Conservation (phyloP, 2,888 invertebrate genomes). For the Drosophila mulleri region DNA sequence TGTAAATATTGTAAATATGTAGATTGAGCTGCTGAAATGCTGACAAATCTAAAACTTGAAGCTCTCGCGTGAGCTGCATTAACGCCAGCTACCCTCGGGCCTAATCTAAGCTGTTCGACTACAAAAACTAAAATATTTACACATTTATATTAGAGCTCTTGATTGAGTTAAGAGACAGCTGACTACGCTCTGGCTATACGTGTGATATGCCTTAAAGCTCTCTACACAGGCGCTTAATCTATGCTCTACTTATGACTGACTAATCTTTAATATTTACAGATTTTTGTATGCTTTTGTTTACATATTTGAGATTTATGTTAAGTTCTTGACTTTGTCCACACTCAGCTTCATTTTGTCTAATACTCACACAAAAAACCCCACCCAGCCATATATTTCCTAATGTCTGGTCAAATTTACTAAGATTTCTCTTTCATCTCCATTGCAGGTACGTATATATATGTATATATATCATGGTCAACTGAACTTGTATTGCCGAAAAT, state of each 20-base stretch:
- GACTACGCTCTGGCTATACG: rapidly evolving
- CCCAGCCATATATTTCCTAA: not conserved
- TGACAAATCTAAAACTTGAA: not conserved
- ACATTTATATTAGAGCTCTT: no score
- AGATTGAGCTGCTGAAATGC: not conserved
- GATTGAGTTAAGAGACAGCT: not conserved
- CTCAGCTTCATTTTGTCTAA: no score
- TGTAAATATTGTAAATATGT: no score
- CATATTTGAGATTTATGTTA: not conserved
- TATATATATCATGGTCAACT: slow-evolving; percentile 45
- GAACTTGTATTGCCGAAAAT: not conserved
- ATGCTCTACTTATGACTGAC: not conserved
- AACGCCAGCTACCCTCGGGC: not conserved
- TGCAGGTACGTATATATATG: slow-evolving; percentile 59
- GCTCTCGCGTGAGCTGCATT: not conserved
- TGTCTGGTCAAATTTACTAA: not conserved
- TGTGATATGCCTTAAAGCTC: not conserved
- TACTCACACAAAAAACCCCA: no score
- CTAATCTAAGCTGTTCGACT: no score
- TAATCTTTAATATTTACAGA: not conserved
- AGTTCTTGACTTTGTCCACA: not conserved
- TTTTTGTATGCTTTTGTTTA: not conserved
- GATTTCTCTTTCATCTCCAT: slow-evolving; percentile 29
- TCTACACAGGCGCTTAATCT: not conserved
- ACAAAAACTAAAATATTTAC: no score